These are phyloP conservation scores for Alectura lathami DNA, from an alignment of 2,113 vertebrate genomes.

Conservation along the genomic window DNA sequence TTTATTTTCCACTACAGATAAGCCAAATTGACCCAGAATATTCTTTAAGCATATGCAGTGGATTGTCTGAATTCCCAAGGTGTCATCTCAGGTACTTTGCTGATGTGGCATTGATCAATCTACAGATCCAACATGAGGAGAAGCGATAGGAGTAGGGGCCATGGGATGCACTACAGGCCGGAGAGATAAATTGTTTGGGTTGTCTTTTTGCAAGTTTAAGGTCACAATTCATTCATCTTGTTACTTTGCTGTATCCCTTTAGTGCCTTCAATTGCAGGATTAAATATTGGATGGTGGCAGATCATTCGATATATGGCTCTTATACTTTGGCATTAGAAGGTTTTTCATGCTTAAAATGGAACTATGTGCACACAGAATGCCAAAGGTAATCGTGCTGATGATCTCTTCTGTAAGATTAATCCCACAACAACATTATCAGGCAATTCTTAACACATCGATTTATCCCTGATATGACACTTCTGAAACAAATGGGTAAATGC, in stretches of 20 bases:
- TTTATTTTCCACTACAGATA: constrained; percentile 62
- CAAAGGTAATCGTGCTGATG: constrained; percentile 78
- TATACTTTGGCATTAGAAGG: constrained; percentile 74
- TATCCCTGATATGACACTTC: constrained; percentile 78
- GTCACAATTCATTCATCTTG: constrained; percentile 94
- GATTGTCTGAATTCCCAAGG: constrained; percentile 67
- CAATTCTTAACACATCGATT: constrained; percentile 79
- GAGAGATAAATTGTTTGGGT: constrained; percentile 92
- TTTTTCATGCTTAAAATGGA: constrained; percentile 77
- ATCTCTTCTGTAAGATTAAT: constrained; percentile 82
- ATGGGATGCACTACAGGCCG: constrained; percentile 77
- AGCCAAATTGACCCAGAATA: constrained; percentile 62
- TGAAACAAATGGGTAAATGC: constrained; percentile 72
- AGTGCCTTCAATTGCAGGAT: constrained; percentile 89
- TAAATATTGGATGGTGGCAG: constrained; percentile 86
- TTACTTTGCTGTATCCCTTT: constrained; percentile 89
- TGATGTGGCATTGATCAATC: constrained; percentile 86
- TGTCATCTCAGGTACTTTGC: constrained; percentile 76
- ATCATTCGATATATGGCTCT: constrained; percentile 80
- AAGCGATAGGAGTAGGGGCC: constrained; percentile 79
- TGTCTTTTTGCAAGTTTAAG: constrained; percentile 91
- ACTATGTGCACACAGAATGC: constrained; percentile 69
- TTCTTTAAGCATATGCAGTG: constrained; percentile 63
- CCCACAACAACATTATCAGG: constrained; percentile 79
- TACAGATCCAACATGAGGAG: constrained; percentile 69